These are phyloP conservation scores for Drosophila longiperda DNA, from an alignment of 2,888 invertebrate species.

Conservation along the genomic window DNA sequence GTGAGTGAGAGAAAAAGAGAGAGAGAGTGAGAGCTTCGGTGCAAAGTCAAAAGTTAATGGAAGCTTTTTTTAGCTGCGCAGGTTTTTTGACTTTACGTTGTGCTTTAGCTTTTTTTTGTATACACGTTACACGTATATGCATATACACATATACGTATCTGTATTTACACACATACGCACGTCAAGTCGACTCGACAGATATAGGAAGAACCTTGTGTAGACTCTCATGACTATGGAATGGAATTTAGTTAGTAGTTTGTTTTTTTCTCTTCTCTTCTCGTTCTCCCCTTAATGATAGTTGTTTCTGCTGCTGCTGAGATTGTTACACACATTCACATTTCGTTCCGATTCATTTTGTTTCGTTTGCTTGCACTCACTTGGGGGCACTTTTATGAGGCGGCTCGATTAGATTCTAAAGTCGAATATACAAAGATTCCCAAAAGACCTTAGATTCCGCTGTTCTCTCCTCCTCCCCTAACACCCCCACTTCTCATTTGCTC, in stretches of 20 bases:
- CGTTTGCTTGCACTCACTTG: conserved; percentile 5
- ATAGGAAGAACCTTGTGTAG: conserved; percentile 84
- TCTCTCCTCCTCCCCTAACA: neutral
- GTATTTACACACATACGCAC: conserved; percentile 7
- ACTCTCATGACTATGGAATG: conserved; percentile 81
- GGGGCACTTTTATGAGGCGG: conserved; percentile 19
- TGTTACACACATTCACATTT: conserved; percentile 45
- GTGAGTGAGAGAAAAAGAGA: conserved; percentile 5
- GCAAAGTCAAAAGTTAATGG: conserved; percentile 62
- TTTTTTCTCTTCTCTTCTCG: conserved; percentile 44
- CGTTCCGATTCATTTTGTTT: conserved; percentile 18
- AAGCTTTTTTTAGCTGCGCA: conserved; percentile 52
- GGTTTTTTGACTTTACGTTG: conserved; percentile 51
- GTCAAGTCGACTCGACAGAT: conserved; percentile 66
- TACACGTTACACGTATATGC: conserved; percentile 9
- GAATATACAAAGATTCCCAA: conserved; percentile 27
- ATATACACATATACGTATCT: conserved; percentile 26
- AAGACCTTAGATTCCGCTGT: conserved; percentile 16
- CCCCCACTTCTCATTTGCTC: conserved; percentile 15
- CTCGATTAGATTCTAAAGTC: conserved; percentile 13
- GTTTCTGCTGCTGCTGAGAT: conserved; percentile 34
- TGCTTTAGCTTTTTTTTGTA: conserved; percentile 38
- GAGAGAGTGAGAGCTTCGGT: conserved; percentile 26
- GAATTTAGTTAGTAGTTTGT: conserved; percentile 74
- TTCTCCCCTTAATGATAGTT: conserved; percentile 46